A percentile compares a stretch with the other conserved stretches of the same genome.
Conservation (phyloP, 2,888 invertebrate species). For the Patella depressa region DNA sequence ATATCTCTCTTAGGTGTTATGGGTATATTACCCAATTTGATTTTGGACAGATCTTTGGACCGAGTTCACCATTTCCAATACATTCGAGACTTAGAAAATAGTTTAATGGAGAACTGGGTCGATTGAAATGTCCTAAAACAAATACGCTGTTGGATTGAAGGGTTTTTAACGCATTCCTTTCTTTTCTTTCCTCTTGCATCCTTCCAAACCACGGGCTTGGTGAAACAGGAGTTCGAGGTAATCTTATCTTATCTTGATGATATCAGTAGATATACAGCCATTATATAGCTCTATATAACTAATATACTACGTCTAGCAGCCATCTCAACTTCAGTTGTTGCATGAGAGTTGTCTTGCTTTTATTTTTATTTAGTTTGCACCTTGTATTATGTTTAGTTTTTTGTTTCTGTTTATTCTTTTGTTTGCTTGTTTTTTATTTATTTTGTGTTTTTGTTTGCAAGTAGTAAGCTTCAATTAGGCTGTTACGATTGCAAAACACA, state of each 20-base stretch:
- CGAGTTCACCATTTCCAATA: too few relatives aligned
- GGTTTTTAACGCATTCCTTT: conserved; percentile 17
- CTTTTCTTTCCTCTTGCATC: conserved; percentile 55
- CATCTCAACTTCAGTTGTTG: conserved; percentile 8
- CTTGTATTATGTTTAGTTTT: conserved; percentile 8
- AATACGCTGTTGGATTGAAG: background rate
- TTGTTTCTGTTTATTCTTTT: background rate
- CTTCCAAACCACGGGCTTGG: conserved; percentile 48
- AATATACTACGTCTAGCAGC: conserved; percentile 3
- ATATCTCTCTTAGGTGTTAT: background rate
- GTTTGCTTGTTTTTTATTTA: background rate
- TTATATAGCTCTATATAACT: conserved; percentile 2
- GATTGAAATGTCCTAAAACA: background rate
- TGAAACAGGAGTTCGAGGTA: conserved; percentile 63
- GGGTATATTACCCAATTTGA: background rate
- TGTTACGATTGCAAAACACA: conserved; percentile 2
- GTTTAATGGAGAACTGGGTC: too few relatives aligned
- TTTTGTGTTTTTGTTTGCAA: background rate
- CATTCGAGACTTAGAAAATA: too few relatives aligned
- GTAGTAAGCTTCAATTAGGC: background rate
- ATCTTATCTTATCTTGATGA: conserved; percentile 22
- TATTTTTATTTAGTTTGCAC: conserved; percentile 12
- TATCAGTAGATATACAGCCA: background rate
- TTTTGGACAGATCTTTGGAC: too few relatives aligned
- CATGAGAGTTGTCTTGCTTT: conserved; percentile 6